Percentiles rank a stretch among this genome's conserved stretches.
Conservation (phyloP, 1,140 invertebrate genomes). For the Neodiprion virginianus region DNA sequence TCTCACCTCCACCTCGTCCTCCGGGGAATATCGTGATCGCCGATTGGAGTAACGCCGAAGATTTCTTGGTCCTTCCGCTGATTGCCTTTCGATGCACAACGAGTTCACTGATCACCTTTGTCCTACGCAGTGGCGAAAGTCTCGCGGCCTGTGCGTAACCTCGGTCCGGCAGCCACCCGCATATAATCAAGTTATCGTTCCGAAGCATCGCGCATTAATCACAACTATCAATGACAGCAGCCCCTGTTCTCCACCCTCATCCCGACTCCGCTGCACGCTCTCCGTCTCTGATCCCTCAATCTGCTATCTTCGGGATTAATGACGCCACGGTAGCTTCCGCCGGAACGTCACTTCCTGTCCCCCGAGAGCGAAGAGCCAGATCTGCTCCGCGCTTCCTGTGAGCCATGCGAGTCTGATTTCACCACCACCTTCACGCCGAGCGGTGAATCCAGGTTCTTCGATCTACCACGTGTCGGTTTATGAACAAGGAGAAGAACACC, state of each 20-base stretch:
- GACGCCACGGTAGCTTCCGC: slow-evolving; percentile 26
- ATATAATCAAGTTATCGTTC: slow-evolving; percentile 51
- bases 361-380: not conserved
- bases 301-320: slow-evolving; percentile 44
- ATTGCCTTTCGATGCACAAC: no score
- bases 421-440: no score
- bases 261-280: not conserved
- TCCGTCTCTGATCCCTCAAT: slow-evolving; percentile 28
- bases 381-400: not conserved
- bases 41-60: not conserved
- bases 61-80: no score
- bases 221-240: slow-evolving; percentile 56
- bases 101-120: no score
- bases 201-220: slow-evolving; percentile 49
- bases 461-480: not conserved
- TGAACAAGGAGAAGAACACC: not conserved
- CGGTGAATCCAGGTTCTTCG: not conserved
- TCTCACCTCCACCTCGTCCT: not conserved
- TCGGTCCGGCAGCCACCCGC: slow-evolving; percentile 28
- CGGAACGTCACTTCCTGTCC: slow-evolving; percentile 12
- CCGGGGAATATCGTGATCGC: not conserved
- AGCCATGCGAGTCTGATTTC: no score
- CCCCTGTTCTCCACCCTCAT: slow-evolving; percentile 14
- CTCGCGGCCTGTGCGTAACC: no score
- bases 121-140: no score